Conservation (phyloP, 2,888 invertebrate species). For the Rapana venosa region DNA sequence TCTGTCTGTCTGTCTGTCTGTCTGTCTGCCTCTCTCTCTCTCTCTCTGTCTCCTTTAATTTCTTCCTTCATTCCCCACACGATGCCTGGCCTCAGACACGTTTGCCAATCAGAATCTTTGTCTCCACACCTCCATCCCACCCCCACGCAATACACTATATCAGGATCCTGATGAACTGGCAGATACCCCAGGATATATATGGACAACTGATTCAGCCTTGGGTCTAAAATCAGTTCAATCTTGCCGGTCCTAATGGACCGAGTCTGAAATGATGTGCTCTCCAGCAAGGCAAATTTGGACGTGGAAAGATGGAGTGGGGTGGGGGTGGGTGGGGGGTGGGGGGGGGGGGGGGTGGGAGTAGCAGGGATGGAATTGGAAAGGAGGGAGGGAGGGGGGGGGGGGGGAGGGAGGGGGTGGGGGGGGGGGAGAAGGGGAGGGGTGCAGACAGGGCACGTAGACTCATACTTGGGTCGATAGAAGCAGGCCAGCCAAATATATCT, state of each 20-base stretch:
- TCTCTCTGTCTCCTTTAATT: neutral
- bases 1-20: neutral
- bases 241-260: too few species aligned
- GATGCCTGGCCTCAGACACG: too few species aligned
- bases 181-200: too few species aligned
- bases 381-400: neutral
- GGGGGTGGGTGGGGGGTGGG: neutral
- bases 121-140: neutral
- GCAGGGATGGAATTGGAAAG: neutral
- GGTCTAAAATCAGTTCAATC: too few species aligned
- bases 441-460: too few species aligned
- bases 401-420: neutral
- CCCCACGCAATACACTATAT: neutral
- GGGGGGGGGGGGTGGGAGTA: neutral
- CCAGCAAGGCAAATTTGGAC: neutral
- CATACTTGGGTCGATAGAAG: too few species aligned
- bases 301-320: neutral
- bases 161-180: too few species aligned
- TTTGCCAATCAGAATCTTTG: neutral
- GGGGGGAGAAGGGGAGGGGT: neutral
- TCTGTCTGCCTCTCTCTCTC: neutral
- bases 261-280: too few species aligned
- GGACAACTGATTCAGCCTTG: too few species aligned
- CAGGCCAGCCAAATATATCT: too few species aligned
- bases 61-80: too few species aligned